Base-by-base conservation (phyloP, 2,888 invertebrate genomes). In the Lasioglossum malachurum region DNA sequence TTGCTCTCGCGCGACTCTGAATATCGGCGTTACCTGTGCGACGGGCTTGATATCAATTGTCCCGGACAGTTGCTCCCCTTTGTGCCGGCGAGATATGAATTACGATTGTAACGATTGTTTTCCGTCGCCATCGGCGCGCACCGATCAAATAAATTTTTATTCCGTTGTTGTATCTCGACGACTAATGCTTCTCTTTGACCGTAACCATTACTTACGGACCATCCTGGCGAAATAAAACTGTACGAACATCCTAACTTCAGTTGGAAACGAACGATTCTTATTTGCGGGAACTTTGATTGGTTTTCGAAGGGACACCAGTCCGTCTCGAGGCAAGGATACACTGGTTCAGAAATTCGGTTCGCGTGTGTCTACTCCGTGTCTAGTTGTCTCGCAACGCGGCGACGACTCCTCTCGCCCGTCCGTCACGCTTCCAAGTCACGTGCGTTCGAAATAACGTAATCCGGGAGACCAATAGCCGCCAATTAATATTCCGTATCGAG, bases 401-500 rank as follows among this genome's bases (percentile, higher is more conserved):
- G 78, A 88, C 49, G 49, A 23, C 46, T 46, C 23, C n/a, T 53
- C 85, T 78, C 71, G 38, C 38, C 44, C 41, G 75, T 84, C 80
- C 31, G 86, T 88, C 87, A 60, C 19, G 88, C 84, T 88, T 84
- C 88, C 90, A 86, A 80, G 86, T 91, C 90, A 91, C 90, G 90
- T 82, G 74, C 89, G 75, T 69, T 60, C 86, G 84, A 77, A 90
- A 90, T 90, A 90, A 91, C 90, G 90, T 91, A 90, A 90, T 90
- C 84, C 86, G 77, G 80, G 83, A 80, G 81, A 89, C 87, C 90
- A 89, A 90, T 90, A 90, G 86, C 86, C 83, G 81, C 78, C 90
- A 88, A 91, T 91, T 91, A 91, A 91, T 91, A 91, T 91, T 91
- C 90, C 81, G 87, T 84, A 91, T 91, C 89, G 87, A 84, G 84